Conservation (phyloP, 2,888 invertebrate genomes). For the Andrena fulva region DNA sequence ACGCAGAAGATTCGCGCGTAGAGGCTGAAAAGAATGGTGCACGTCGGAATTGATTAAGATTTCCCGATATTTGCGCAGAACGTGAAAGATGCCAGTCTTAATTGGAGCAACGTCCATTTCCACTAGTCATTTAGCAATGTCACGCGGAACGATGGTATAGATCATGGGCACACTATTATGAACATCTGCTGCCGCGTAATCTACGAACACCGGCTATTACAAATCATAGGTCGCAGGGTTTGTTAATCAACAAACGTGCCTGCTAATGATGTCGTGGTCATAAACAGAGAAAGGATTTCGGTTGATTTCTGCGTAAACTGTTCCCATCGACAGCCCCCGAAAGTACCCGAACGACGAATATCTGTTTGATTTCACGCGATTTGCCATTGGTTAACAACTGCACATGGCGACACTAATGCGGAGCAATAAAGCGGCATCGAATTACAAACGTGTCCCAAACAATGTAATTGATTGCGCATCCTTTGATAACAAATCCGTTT, state of each 20-base stretch:
- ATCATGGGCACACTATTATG: not conserved
- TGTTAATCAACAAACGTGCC: conserved; percentile 45
- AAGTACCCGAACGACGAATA: conserved; percentile 48
- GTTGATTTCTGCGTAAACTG: conserved; percentile 30
- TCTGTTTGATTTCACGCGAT: conserved; percentile 56
- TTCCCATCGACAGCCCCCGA: conserved; percentile 9
- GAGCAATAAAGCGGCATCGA: conserved; percentile 38
- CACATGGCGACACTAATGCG: conserved; percentile 36
- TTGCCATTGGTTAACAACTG: conserved; percentile 50
- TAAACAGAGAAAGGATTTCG: conserved; percentile 49
- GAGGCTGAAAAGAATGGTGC: too few relatives aligned
- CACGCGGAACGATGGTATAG: not conserved
- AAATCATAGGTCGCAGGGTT: conserved; percentile 42
- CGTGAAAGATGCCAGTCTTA: not conserved
- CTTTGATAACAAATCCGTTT: conserved; percentile 47
- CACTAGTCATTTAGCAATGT: not conserved
- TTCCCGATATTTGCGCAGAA: not conserved
- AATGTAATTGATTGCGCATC: conserved; percentile 45
- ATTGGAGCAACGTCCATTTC: not conserved
- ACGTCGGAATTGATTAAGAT: too few relatives aligned
- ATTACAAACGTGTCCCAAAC: conserved; percentile 48
- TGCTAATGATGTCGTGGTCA: conserved; percentile 53
- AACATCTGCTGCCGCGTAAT: conserved; percentile 42
- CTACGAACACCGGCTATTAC: conserved; percentile 24
- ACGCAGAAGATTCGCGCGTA: too few relatives aligned